phyloP scores from a whole-genome alignment of 2,113 vertebrate species.

The Rutilus rutilus region DNA sequence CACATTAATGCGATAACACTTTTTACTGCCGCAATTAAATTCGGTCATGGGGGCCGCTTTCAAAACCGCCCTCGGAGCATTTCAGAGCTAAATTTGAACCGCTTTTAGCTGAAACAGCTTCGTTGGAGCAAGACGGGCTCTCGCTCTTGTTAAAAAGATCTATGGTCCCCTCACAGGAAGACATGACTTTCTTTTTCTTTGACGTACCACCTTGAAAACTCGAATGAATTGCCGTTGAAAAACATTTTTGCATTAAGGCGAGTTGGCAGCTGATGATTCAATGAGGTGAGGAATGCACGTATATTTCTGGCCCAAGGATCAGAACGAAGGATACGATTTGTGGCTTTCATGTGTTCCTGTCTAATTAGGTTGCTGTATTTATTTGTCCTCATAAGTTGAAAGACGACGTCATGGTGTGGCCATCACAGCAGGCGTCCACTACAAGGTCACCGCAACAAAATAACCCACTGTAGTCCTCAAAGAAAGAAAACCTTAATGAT shows the following conservation, averaged over 20 bases:
- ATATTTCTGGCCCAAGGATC: neutral
- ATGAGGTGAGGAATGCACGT: neutral
- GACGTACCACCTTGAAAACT: neutral
- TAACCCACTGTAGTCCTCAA: neutral
- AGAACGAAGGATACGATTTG: neutral
- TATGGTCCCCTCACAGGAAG: constrained; percentile 20
- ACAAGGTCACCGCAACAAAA: neutral
- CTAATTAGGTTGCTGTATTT: neutral
- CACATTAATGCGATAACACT: constrained; percentile 45
- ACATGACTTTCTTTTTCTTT: constrained; percentile 21
- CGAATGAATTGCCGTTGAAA: constrained; percentile 3
- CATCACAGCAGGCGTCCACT: neutral
- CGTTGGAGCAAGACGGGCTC: neutral
- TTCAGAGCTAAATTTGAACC: constrained; percentile 6
- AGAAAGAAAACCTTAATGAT: neutral
- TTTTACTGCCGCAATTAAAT: constrained; percentile 45
- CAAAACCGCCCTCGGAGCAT: constrained; percentile 16
- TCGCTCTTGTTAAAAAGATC: constrained; percentile 31
- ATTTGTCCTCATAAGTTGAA: neutral
- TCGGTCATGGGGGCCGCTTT: constrained; percentile 22
- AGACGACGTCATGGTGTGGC: neutral
- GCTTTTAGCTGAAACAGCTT: constrained; percentile 26
- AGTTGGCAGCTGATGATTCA: neutral
- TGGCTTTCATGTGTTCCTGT: neutral
- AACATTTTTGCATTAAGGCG: neutral